Percentiles rank a stretch among this genome's conserved stretches.
phyloP scores from a whole-genome alignment of 2,888 invertebrate genomes.

The Chrysolina haemoptera region DNA sequence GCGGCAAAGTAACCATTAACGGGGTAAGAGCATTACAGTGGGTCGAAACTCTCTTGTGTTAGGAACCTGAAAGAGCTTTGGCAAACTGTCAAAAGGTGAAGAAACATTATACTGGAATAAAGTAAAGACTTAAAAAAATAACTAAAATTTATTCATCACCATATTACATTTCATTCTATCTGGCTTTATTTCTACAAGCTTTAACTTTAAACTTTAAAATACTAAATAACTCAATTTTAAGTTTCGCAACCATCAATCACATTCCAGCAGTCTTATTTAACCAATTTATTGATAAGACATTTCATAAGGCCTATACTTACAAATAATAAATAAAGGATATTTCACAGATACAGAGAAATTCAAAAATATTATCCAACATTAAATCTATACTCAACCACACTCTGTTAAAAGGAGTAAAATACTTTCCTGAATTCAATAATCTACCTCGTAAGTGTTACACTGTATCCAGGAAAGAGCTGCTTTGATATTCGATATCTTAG shows the following conservation, averaged over 20 bases:
- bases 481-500: conserved; percentile 75
- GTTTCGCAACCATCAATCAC: conserved; percentile 15
- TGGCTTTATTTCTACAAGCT: neutral
- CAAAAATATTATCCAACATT: neutral
- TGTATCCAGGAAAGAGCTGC: conserved; percentile 79
- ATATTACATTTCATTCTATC: neutral
- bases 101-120: neutral
- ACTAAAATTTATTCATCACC: conserved; percentile 13
- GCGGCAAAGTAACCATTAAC: too few relatives aligned
- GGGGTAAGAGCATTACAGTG: too few relatives aligned
- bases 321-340: conserved; percentile 1
- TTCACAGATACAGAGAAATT: too few relatives aligned
- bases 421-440: conserved; percentile 15
- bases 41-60: too few relatives aligned
- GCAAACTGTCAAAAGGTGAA: too few relatives aligned
- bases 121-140: neutral
- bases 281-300: neutral
- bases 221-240: neutral
- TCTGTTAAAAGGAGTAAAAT: neutral
- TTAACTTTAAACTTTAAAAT: conserved; percentile 7
- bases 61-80: too few relatives aligned
- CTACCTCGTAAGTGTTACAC: conserved; percentile 58
- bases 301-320: conserved; percentile 2
- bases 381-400: neutral
- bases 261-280: neutral